Evolutionary conservation across 2,888 invertebrate genomes (phyloP).

Genomic region (Tipula unca): DNA sequence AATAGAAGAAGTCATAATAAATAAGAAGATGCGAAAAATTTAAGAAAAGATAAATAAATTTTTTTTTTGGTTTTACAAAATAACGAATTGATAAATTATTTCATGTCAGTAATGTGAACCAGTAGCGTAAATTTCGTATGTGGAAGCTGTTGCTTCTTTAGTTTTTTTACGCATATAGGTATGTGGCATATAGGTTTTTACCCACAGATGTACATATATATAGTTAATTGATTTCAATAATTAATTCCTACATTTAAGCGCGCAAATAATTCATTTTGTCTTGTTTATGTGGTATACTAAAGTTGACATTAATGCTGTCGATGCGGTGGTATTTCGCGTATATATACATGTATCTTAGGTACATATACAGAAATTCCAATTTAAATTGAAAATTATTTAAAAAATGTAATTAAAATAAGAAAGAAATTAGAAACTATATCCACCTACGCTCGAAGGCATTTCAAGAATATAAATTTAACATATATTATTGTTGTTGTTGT

Average conservation of each 20-base stretch:
- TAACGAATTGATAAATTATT: not conserved
- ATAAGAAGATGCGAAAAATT: not conserved
- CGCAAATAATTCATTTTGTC: not conserved
- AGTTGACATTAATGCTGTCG: not conserved
- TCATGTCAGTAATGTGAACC: not conserved
- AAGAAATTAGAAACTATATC: constrained; percentile 14
- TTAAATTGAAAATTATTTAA: not conserved
- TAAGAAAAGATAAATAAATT: not conserved
- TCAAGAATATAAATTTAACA: not conserved
- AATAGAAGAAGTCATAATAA: not conserved
- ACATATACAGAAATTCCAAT: not conserved
- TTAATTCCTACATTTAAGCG: not conserved
- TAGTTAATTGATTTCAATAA: not conserved
- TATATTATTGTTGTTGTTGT: not conserved
- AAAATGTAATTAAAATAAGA: constrained; percentile 9
- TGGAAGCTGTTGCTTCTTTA: not conserved
- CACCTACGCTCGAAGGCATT: constrained; percentile 8
- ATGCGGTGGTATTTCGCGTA: not conserved
- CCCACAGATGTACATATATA: not conserved
- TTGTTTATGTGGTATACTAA: not conserved
- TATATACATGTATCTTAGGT: not conserved
- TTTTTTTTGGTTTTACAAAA: not conserved
- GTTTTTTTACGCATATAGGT: not conserved
- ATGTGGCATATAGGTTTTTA: not conserved
- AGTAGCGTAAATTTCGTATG: not conserved